Conservation (phyloP, 2,113 vertebrate genomes). For the Xenopus tropicalis region DNA sequence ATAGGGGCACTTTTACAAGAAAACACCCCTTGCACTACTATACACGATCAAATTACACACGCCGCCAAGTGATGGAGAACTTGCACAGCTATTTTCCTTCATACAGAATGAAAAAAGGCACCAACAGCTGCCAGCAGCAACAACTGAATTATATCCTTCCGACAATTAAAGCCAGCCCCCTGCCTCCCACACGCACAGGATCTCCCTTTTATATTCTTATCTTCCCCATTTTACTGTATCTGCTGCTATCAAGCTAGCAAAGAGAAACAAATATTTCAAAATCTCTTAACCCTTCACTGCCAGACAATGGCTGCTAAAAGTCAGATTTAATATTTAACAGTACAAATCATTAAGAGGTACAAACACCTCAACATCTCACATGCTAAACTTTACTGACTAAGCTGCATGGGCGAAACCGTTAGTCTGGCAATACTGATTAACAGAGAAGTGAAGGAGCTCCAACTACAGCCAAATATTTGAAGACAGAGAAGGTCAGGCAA, state of each 20-base stretch:
- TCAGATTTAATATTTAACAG: no score
- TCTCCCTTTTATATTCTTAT: constrained; percentile 27
- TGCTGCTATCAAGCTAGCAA: neutral
- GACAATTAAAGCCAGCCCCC: constrained; percentile 34
- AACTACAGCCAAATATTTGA: no score
- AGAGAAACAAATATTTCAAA: neutral
- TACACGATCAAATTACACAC: neutral
- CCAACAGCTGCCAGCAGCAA: constrained; percentile 41
- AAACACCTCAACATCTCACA: no score
- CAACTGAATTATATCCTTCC: constrained; percentile 43
- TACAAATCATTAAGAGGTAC: no score
- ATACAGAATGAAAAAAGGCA: neutral
- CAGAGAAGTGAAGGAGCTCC: no score
- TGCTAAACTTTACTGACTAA: no score
- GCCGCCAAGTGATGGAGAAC: neutral
- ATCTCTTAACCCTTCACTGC: neutral
- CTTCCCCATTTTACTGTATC: constrained; percentile 3
- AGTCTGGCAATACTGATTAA: no score
- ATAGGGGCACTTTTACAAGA: neutral
- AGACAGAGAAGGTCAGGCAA: no score
- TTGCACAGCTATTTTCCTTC: constrained; percentile 11
- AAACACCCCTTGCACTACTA: neutral
- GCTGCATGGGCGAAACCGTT: no score
- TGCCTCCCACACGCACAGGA: constrained; percentile 27
- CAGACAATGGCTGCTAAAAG: no score